Base-by-base conservation (phyloP, 2,113 vertebrate genomes). In the Centropus unirufus region DNA sequence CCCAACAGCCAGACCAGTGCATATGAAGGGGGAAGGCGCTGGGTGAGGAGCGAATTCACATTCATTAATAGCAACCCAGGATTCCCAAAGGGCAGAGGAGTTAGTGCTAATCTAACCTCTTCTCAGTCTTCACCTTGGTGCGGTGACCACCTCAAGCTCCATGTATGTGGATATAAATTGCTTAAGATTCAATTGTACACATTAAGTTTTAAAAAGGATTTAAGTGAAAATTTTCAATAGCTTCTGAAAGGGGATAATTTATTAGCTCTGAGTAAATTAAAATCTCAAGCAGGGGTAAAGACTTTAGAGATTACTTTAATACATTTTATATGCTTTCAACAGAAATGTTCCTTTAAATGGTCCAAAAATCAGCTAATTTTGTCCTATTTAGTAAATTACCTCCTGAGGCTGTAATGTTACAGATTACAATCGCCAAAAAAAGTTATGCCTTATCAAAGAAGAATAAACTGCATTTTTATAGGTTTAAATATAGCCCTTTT, bases 61-160 rank as follows among this genome's bases (percentile, higher is more conserved):
- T 98, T 99, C 97, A 98, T 98, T 99, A 98, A 98, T 95, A 97
- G 96, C 97, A 98, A 98, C 98, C 97, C 96, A 96, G 97, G 95
- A 97, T 94, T 98, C 98, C 98, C 98, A 93, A 90, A 95, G 92
- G 97, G 85, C 86, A 97, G 97, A 97, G 96, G 95, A 98, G 98
- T 97, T 97, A 90, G 57, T 83, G 91, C 89, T 98, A 97, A 98
- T 98, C 98, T 99, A 98, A 98, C 98, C 98, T 98, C 93, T 98
- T 98, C 98, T 98, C 98, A 98, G 93, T 80, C 96, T 96, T 96
- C 68, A 93, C 97, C 98, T 98, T 98, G 98, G 98, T 98, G 96
- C 73, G 80, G 96, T 98, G 98, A 98, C 98, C 98, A 97, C 97
- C 95, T 97, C 97, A 98, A 97, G 97, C 92, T 96, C 92, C 87